A percentile compares a stretch with the other conserved stretches of the same genome.
Conservation (phyloP, 2,113 vertebrate genomes). For the Capricornis sumatraensis region DNA sequence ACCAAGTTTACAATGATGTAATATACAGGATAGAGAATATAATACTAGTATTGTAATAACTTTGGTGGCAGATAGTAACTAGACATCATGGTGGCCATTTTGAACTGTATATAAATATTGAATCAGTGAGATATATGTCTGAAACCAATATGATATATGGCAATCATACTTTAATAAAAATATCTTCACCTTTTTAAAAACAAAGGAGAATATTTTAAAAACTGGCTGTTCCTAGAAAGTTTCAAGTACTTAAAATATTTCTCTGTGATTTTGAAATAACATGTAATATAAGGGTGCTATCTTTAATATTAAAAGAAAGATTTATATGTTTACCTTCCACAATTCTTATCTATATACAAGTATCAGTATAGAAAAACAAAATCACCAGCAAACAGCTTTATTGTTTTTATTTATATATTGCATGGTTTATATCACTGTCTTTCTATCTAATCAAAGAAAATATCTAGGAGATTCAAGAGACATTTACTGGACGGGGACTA, state of each 20-base stretch:
- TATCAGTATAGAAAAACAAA: neutral
- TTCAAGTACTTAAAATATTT: neutral
- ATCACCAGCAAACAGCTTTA: neutral
- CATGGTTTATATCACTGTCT: neutral
- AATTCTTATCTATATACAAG: neutral
- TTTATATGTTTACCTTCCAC: neutral
- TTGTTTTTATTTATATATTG: neutral
- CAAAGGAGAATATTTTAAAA: neutral
- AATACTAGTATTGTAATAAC: neutral
- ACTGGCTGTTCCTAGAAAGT: constrained; percentile 14
- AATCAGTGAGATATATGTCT: neutral
- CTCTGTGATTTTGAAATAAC: neutral
- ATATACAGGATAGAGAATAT: neutral
- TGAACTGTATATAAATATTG: neutral
- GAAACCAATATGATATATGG: neutral
- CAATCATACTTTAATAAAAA: neutral
- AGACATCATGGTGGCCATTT: neutral
- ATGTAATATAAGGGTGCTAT: neutral
- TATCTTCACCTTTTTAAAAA: neutral
- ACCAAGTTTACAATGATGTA: neutral
- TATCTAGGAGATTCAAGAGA: neutral
- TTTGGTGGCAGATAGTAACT: neutral
- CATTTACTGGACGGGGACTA: neutral
- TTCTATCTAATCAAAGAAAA: neutral
- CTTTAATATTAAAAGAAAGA: neutral